These are phyloP conservation scores for Nannoperca australis DNA, from an alignment of 2,797 vertebrate species.

Conservation along the genomic window DNA sequence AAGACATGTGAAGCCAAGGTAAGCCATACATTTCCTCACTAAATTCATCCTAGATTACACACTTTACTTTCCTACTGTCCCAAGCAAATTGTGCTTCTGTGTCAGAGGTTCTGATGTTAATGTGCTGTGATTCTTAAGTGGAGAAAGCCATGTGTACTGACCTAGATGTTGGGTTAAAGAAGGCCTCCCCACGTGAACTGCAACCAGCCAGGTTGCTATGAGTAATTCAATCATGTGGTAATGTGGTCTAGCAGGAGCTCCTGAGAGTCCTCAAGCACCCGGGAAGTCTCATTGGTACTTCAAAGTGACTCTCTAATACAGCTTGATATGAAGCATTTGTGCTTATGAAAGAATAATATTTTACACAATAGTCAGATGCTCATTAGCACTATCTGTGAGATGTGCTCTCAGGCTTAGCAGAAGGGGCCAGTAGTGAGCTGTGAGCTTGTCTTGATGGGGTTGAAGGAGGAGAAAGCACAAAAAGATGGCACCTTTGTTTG, in stretches of 20 bases:
- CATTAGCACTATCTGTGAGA: constrained; percentile 8
- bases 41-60: not conserved
- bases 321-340: constrained; percentile 13
- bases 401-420: constrained; percentile 4
- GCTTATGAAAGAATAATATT: constrained; percentile 15
- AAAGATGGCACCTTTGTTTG: not conserved
- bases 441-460: constrained; percentile 4
- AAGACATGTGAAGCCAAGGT: constrained; percentile 91
- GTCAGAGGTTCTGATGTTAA: constrained; percentile 38
- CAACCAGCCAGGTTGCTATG: constrained; percentile 57
- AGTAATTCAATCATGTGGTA: constrained; percentile 60
- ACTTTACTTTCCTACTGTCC: constrained; percentile 9
- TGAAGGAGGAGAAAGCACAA: constrained; percentile 14
- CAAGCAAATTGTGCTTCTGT: constrained; percentile 31
- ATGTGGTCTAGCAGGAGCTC: constrained; percentile 22
- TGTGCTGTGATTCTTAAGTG: constrained; percentile 48
- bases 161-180: constrained; percentile 72
- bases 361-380: not conserved
- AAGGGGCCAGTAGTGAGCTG: constrained; percentile 31
- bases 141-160: constrained; percentile 72
- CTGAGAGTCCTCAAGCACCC: constrained; percentile 4
- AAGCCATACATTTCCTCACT: constrained; percentile 47
- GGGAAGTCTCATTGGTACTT: not conserved
- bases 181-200: constrained; percentile 40
- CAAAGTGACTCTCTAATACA: constrained; percentile 8